Evolutionary conservation across 2,888 invertebrate genomes (phyloP), one percentile per base, ranked within the genome.

Genomic region (Eupsilia transversa): DNA sequence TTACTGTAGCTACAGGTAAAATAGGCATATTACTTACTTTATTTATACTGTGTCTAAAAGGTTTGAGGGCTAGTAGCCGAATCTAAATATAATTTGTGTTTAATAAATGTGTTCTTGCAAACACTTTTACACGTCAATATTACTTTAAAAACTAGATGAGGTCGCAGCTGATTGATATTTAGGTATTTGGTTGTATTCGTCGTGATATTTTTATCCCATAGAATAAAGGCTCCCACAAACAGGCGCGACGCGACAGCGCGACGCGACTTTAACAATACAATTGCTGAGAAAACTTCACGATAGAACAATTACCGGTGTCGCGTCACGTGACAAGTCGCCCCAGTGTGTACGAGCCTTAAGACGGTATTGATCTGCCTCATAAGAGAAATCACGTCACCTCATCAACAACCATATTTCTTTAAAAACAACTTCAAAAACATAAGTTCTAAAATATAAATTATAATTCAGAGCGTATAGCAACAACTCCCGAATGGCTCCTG

Each of bases 381-480:
- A 3, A 23, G 5, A 41, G 30, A 4, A 49, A 66, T n/a, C 10
- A 35, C 14, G 17, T 43, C 20, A 63, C 14, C 20, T 46, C 33
- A 41, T 27, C 20, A 23, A 52, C 6, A 20, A 33, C 27, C 7
- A 52, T n/a, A 56, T 35, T 43, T n/a, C 23, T 52, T 17, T 1
- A 10, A 41, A 72, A 74, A 52, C 30, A 38, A 27, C 27, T 27
- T 33, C 14, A 35, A 67, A 72, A 64, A 33, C 46, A 49, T 49
- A 56, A 49, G 1, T 64, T 43, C 27, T 35, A 23, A 65, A 64
- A 71, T 46, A 66, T 9, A n/a, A 64, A 70, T 81, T 65, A 71
- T 49, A 61, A 68, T 75, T 83, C 80, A 65, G 56, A 30, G 17
- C 59, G 49, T 49, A 80, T 65, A 77, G 23, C 59, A 56, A 64